phyloP scores from a whole-genome alignment of 2,888 invertebrate species.

The Thysanoteuthis rhombus region DNA sequence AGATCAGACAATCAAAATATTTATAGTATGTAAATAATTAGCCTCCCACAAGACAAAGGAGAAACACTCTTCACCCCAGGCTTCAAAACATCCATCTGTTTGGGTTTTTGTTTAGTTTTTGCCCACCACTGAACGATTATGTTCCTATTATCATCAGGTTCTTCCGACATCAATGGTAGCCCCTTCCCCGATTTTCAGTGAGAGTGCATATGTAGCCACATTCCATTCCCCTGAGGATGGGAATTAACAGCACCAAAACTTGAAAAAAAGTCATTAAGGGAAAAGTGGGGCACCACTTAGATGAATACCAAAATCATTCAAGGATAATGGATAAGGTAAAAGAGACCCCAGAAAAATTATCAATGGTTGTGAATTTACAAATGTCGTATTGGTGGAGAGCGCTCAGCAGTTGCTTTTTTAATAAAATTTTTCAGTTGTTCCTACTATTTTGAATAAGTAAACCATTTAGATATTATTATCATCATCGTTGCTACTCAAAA shows the following conservation, averaged over 20 bases:
- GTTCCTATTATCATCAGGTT: background rate
- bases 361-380: no score
- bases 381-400: no score
- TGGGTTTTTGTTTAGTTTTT: no score
- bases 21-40: background rate
- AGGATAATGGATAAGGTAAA: no score
- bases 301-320: background rate
- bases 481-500: no score
- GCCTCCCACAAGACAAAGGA: background rate
- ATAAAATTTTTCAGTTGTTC: no score
- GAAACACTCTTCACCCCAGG: background rate
- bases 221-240: background rate
- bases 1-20: background rate
- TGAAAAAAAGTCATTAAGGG: background rate
- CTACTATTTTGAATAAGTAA: no score
- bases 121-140: background rate
- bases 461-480: no score
- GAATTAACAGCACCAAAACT: no score
- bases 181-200: no score
- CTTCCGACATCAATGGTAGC: background rate
- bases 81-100: background rate
- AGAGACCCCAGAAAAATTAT: no score
- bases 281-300: background rate
- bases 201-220: background rate
- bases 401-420: no score